Percentiles rank a stretch among this genome's conserved stretches.
Evolutionary conservation across 2,888 invertebrate species (phyloP).

Genomic region (Drosophila ezoana): DNA sequence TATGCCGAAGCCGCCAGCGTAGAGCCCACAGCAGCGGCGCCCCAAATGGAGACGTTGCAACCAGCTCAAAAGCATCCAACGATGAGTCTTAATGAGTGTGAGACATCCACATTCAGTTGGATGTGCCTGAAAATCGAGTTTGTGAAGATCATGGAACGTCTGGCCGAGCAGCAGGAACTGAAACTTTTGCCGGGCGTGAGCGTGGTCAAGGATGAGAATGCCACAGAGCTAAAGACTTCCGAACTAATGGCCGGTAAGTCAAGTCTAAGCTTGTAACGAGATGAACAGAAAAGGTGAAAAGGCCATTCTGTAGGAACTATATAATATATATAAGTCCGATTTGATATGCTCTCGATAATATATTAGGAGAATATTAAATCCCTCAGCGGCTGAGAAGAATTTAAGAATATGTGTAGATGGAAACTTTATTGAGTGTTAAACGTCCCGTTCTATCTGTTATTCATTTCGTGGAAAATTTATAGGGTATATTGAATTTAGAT

Average conservation of each 20-base stretch:
- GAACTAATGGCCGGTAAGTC: conserved; percentile 88
- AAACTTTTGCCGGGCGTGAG: conserved; percentile 90
- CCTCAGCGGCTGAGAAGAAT: too few relatives aligned
- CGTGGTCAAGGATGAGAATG: conserved; percentile 88
- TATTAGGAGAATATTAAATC: too few relatives aligned
- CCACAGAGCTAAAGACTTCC: conserved; percentile 87
- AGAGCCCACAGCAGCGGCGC: conserved; percentile 52
- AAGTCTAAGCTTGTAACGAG: too few relatives aligned
- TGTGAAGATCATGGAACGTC: conserved; percentile 90
- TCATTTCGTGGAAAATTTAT: too few relatives aligned
- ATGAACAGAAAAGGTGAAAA: too few relatives aligned
- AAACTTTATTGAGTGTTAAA: too few relatives aligned
- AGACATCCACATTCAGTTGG: conserved; percentile 87
- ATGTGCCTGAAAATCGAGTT: conserved; percentile 93
- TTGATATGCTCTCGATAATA: too few relatives aligned
- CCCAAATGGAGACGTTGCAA: conserved; percentile 37
- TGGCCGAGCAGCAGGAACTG: conserved; percentile 89
- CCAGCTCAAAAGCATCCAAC: conserved; percentile 32
- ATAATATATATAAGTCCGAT: too few relatives aligned
- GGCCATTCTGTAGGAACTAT: too few relatives aligned
- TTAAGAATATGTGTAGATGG: too few relatives aligned
- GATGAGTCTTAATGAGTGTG: conserved; percentile 85
- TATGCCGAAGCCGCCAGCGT: conserved; percentile 67
- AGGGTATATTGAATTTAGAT: neutral
- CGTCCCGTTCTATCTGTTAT: too few relatives aligned